Base-by-base conservation (phyloP, 2,797 vertebrate genomes). In the Gobionotothen gibberifrons region DNA sequence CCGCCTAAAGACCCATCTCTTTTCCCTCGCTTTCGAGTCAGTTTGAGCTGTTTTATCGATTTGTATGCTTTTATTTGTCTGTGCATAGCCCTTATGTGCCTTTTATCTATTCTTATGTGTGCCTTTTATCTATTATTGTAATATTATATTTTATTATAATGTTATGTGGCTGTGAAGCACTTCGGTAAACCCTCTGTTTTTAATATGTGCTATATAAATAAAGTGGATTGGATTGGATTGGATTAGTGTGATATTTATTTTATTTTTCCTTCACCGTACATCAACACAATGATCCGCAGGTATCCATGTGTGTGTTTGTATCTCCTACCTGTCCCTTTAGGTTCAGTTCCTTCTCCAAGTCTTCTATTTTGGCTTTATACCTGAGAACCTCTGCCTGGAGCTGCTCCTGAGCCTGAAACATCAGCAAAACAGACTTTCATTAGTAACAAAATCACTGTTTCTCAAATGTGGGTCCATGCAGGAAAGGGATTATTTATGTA, bases 301-400 rank as follows among this genome's bases (percentile, higher is more conserved):
- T 26, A 46, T 40, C 17, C 19, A 16, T 36, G 7, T 0, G 0
- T 4, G 13, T n/a, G 49, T 3, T 29, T 46, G 32, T 8, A 3
- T 55, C 49, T 32, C 87, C 57, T 92, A 99, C 98, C 96, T 99
- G 98, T 87, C 98, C 98, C 88, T 96, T 99, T 72, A 95, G 88
- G 53, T 94, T 95, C 75, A 99, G 77, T 44, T 96, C 98, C 76
- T 96, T 98, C 83, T 99, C 96, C 89, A 99, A 90, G 78, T 99
- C 98, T 92, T 99, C 98, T 77, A 99, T 99, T 95, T 99, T 99
- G 88, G 97, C 97, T 93, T 97, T 98, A 68, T 97, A 98, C 75
- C 96, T 95, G 81, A 96, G 95, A 79, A 97, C 92, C 39, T 99
- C 98, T 81, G 96, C 96, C 54, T 97, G 96, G 62, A 99, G 94